Base-by-base conservation (phyloP, 2,113 vertebrate species). In the Plestiodon gilberti region DNA sequence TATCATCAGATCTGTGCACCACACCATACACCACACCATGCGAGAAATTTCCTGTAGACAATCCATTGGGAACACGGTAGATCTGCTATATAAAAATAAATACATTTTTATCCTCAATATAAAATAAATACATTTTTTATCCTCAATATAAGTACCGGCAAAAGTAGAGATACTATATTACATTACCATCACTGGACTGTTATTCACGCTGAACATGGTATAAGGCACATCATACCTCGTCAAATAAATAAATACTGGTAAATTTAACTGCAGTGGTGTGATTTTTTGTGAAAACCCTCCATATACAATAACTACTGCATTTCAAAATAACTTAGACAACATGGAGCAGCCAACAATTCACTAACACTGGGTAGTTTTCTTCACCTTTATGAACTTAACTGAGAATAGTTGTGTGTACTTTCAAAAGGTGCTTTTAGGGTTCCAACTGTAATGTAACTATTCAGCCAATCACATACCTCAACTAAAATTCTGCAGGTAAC, bases 21-120 rank as follows among this genome's bases (percentile, higher is more conserved):
- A 98, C 96, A 0, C 97, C 98, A 22, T 98, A 99, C 67, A 98
- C 97, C 94, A 97, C 97, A 33, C 98, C 97, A 38, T 96, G 96
- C 88, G 97, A 96, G 20, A 96, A 91, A 30, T 95, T 95, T 87
- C 95, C 96, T 84, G 96, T 91, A 73, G 95, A 85, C 89, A 95
- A 93, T 89, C 97, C 98, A 96, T 98, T 98, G 94, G 97, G 95
- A 59, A 95, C 90, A 22, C 97, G 95, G 76, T 96, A 92, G 62
- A 93, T 94, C 55, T 95, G 97, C 98, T 99, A 33, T 52, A 33
- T 67, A 73, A 82, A 70, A 1, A 2, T 1, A 76, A 81, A 67
- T 78, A 55, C 8, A 65, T 77, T 79, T 0, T 82, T 69, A 78
- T 30, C 35, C 59, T 38, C 33, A 76, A 11, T 43, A 84, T 6